Base-by-base conservation (phyloP, 1,140 invertebrate species). In the Heliconius melpomene region DNA sequence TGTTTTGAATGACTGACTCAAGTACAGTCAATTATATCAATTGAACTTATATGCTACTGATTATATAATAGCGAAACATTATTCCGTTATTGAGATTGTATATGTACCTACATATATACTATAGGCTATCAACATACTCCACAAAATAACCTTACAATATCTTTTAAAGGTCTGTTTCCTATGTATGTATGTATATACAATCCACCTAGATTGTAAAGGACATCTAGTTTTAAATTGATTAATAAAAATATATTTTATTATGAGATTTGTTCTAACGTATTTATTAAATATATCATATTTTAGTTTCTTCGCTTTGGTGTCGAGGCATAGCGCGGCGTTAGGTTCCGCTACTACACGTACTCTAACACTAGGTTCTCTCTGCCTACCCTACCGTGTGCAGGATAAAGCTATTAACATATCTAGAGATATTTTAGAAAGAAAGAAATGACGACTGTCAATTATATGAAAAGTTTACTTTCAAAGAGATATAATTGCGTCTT, bases 401-500 rank as follows among this genome's bases (percentile, higher is more conserved):
- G 11, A 13, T 13, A 40, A 11, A 38, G 32, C 3, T 5, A 32
- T 32, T 32, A 7, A 6, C 32, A 36, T 36, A 7, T 36, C 32
- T 7, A 36, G 32, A 36, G 32, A 36, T 36, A 36, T 36, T 36
- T 36, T 36, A 16, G 13, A 50, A 18, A 52, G 50, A 52, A 2
- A 52, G 50, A 52, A 20, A 20, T 52, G 0, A 52, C 16, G 20
- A 40, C 1, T 46, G 40, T 46, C 40, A 46, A 46, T 46, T 46
- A 16, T 46, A 16, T 46, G 40, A 46, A 16, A 46, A 16, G 40
- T 16, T 46, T 46, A 46, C 40, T 46, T 16, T 46, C 40, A 23
- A 66, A 16, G 9, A 66, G 23, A 66, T 29, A 23, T 66, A 66
- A 66, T 29, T 66, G n/a, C 54, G 26, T 76, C 76, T 77, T 71